Evolutionary conservation across 2,797 vertebrate genomes (phyloP), one percentile per base, ranked within the genome.

Genomic region (Sciaenops ocellatus): DNA sequence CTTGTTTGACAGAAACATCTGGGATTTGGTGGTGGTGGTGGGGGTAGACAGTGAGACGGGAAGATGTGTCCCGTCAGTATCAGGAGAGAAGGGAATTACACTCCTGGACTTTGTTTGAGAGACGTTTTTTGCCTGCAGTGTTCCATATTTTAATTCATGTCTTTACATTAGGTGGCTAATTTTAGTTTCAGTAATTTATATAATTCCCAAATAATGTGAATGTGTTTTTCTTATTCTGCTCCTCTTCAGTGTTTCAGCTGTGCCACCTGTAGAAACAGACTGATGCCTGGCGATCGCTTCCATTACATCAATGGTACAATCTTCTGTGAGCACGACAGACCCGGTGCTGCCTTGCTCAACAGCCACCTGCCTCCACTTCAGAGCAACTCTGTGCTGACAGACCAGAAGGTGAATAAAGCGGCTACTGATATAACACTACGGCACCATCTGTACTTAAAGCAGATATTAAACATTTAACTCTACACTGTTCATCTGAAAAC

Each of bases 311-410:
- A 96, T 9, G 95, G 95, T 47, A 94, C 95, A 44, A 96, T 97
- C 89, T 97, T 96, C 92, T 97, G 96, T 8, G 96, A 97, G 88
- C 96, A 96, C 11, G 96, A 97, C 91, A 90, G 94, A 70, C 96
- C 96, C 0, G 92, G 93, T 0, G 87, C 91, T 34, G 82, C 88
- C 50, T 87, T 95, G 76, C 93, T 95, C 72, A 94, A 61, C 79
- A 89, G 92, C 78, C 95, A 95, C 91, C 86, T 95, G 91, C 93
- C 94, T 9, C 94, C 93, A 26, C 93, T 96, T 63, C 96, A 96
- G 89, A 93, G 90, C 90, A 95, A 77, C 91, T 89, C 95, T 1
- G 91, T 95, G 87, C 87, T 96, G 72, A 87, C 96, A 2, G 95
- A 96, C 89, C 96, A 96, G 93, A 96, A 96, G 94, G 96, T 96